Evolutionary conservation across 2,888 invertebrate genomes (phyloP).

Genomic region (Helicoverpa assulta): DNA sequence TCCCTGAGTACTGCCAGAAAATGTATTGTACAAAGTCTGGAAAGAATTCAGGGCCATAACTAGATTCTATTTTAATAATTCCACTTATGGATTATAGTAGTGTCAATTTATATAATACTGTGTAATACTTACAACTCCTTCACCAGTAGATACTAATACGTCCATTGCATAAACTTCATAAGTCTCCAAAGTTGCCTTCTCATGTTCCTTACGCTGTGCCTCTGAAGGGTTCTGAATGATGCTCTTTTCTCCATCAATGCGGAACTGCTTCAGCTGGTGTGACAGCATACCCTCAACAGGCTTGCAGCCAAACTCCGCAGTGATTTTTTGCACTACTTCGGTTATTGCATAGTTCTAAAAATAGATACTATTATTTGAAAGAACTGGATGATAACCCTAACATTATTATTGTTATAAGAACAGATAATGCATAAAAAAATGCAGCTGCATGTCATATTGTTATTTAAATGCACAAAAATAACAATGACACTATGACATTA

Average conservation of each 20-base stretch:
- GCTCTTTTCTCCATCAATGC: constrained; percentile 98
- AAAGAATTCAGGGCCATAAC: constrained; percentile 78
- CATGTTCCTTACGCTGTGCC: constrained; percentile 98
- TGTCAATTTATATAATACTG: neutral
- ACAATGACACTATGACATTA: no score
- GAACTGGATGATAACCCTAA: constrained; percentile 10
- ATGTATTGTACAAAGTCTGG: constrained; percentile 65
- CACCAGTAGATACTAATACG: constrained; percentile 98
- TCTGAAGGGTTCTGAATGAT: constrained; percentile 97
- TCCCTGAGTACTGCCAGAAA: constrained; percentile 81
- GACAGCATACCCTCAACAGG: constrained; percentile 99
- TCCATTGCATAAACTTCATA: constrained; percentile 99
- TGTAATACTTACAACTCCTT: constrained; percentile 93
- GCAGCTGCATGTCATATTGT: no score
- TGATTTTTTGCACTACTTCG: constrained; percentile 97
- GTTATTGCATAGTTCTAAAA: constrained; percentile 96
- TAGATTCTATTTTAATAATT: neutral
- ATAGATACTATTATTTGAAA: neutral
- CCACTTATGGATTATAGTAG: neutral
- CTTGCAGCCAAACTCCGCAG: constrained; percentile 98
- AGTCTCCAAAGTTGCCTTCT: constrained; percentile 98
- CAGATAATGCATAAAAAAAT: neutral
- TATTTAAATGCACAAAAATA: neutral
- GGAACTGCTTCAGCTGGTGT: constrained; percentile 98
- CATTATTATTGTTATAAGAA: neutral